phyloP scores from a whole-genome alignment of 1,140 invertebrate genomes.

The Neuroterus valhalla region DNA sequence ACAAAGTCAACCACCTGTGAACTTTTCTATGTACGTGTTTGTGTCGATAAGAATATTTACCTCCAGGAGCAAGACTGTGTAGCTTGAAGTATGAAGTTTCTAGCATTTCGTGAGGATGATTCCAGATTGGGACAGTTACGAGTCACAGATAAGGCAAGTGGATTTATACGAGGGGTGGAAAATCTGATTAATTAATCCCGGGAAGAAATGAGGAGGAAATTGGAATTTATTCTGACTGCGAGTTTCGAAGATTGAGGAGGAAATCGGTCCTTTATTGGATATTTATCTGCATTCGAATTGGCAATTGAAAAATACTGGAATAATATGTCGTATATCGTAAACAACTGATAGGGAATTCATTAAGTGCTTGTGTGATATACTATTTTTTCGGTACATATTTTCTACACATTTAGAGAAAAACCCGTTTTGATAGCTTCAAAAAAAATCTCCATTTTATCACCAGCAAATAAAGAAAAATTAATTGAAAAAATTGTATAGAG shows the following conservation, averaged over 20 bases:
- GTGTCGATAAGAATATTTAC: not conserved
- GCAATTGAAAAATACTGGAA: not conserved
- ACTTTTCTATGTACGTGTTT: constrained; percentile 11
- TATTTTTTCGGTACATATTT: too few species aligned
- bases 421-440: too few species aligned
- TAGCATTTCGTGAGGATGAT: not conserved
- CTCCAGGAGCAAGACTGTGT: not conserved
- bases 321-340: too few species aligned
- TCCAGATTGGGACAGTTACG: not conserved
- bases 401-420: too few species aligned
- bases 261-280: not conserved
- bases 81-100: not conserved
- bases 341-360: too few species aligned
- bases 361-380: too few species aligned
- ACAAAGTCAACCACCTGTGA: constrained; percentile 40
- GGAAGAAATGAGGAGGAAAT: not conserved
- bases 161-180: not conserved
- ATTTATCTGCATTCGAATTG: not conserved
- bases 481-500: too few species aligned
- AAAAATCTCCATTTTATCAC: too few species aligned
- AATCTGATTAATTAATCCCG: constrained; percentile 2
- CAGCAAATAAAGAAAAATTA: too few species aligned
- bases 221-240: not conserved
- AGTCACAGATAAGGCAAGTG: not conserved
- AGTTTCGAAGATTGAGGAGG: not conserved